These are phyloP conservation scores for Cyaniris semiargus DNA, from an alignment of 2,888 invertebrate species.

Conservation along the genomic window DNA sequence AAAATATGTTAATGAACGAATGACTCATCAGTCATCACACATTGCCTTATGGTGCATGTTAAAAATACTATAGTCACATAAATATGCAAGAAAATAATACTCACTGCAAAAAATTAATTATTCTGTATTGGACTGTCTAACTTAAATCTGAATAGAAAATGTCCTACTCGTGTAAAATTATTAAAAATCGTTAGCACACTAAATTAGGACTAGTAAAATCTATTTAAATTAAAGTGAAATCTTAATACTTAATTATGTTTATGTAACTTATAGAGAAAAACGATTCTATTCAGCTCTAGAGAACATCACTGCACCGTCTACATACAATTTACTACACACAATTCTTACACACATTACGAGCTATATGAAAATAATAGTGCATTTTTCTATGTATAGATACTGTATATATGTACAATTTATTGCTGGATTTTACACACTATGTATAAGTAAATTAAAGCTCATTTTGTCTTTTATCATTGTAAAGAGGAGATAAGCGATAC, in stretches of 20 bases:
- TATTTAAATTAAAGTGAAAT: neutral
- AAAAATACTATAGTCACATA: neutral
- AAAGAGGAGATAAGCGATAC: neutral
- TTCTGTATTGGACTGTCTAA: neutral
- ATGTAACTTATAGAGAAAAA: neutral
- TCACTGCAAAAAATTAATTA: neutral
- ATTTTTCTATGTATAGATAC: constrained; percentile 18
- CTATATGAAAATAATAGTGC: constrained; percentile 28
- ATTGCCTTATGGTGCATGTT: neutral
- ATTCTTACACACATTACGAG: constrained; percentile 11
- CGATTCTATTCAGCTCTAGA: constrained; percentile 7
- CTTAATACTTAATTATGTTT: neutral
- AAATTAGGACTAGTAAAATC: constrained; percentile 14
- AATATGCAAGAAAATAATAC: neutral
- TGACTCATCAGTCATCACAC: neutral
- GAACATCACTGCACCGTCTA: constrained; percentile 7
- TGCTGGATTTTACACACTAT: constrained; percentile 29
- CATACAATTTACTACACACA: constrained; percentile 20
- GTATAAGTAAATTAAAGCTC: constrained; percentile 34
- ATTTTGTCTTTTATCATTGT: constrained; percentile 30
- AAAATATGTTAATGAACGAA: neutral
- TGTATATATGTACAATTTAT: constrained; percentile 29
- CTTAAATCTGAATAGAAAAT: neutral
- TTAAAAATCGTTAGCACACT: neutral
- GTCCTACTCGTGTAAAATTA: constrained; percentile 9